Conservation (phyloP, 2,888 invertebrate genomes). For the Zygaena filipendulae region DNA sequence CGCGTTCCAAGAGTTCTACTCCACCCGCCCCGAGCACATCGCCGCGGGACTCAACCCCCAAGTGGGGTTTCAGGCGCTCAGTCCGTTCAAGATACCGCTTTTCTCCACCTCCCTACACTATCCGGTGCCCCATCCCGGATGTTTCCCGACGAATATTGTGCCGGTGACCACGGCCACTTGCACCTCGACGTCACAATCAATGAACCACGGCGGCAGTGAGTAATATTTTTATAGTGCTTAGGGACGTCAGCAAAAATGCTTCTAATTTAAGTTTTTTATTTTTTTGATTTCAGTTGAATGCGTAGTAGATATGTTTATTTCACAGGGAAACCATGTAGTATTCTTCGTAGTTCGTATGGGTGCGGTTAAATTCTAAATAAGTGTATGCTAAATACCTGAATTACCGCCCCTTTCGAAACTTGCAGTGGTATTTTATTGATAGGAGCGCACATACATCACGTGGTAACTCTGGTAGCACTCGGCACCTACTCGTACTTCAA, state of each 20-base stretch:
- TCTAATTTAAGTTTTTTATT: not conserved
- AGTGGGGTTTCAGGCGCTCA: constrained; percentile 29
- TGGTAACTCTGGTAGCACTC: no score
- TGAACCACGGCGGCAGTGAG: constrained; percentile 29
- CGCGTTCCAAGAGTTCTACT: constrained; percentile 35
- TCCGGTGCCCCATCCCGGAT: constrained; percentile 41
- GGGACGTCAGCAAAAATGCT: not conserved
- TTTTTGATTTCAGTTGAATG: not conserved
- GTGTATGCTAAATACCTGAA: no score
- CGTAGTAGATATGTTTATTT: not conserved
- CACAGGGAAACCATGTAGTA: no score
- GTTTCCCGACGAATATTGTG: constrained; percentile 50
- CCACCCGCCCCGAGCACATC: constrained; percentile 31
- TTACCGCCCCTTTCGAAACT: no score
- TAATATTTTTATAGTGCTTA: no score
- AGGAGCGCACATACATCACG: no score
- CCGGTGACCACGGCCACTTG: constrained; percentile 30
- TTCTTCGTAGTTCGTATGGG: no score
- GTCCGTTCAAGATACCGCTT: constrained; percentile 47
- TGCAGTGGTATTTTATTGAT: no score
- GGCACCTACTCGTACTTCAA: no score
- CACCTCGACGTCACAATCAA: constrained; percentile 17
- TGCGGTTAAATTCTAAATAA: no score
- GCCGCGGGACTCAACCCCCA: constrained; percentile 29
- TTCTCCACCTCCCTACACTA: constrained; percentile 45